phyloP scores from a whole-genome alignment of 2,888 invertebrate genomes.

The Iselma pallidipennis region DNA sequence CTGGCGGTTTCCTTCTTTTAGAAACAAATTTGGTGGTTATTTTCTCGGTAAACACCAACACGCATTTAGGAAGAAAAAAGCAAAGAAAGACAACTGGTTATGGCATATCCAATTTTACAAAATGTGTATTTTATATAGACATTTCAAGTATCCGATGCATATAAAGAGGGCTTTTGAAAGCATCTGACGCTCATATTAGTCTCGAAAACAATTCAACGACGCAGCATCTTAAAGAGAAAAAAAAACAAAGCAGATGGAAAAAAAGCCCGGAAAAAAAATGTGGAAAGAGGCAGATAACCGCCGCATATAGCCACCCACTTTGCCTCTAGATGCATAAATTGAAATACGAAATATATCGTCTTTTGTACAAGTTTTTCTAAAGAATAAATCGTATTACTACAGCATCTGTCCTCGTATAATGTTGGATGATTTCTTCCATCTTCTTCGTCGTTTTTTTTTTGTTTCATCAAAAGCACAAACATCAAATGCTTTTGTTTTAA shows the following conservation, averaged over 20 bases:
- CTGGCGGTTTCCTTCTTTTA: neutral
- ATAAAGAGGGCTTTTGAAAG: slow-evolving; percentile 29
- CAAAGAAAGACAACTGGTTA: neutral
- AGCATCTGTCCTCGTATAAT: too few relatives aligned
- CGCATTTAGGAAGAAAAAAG: neutral
- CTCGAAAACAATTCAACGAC: slow-evolving; percentile 15
- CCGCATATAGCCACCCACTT: neutral
- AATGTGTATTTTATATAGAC: slow-evolving; percentile 34
- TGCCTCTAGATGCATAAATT: neutral
- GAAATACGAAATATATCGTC: neutral
- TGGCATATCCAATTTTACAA: slow-evolving; percentile 22
- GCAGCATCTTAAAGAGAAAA: neutral
- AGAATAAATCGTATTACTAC: too few relatives aligned
- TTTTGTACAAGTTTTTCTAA: neutral
- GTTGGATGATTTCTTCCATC: too few relatives aligned
- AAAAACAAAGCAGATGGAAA: neutral
- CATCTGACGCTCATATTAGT: slow-evolving; percentile 31
- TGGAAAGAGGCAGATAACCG: too few relatives aligned
- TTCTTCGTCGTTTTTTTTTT: too few relatives aligned
- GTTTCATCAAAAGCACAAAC: neutral
- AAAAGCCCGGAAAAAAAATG: neutral
- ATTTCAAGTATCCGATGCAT: slow-evolving; percentile 29
- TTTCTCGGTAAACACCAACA: neutral
- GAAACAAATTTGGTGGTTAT: neutral
- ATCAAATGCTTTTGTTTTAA: neutral